Evolutionary conservation across 2,113 vertebrate species (phyloP), one percentile per base, ranked within the genome.

Genomic region (Morone chrysops): DNA sequence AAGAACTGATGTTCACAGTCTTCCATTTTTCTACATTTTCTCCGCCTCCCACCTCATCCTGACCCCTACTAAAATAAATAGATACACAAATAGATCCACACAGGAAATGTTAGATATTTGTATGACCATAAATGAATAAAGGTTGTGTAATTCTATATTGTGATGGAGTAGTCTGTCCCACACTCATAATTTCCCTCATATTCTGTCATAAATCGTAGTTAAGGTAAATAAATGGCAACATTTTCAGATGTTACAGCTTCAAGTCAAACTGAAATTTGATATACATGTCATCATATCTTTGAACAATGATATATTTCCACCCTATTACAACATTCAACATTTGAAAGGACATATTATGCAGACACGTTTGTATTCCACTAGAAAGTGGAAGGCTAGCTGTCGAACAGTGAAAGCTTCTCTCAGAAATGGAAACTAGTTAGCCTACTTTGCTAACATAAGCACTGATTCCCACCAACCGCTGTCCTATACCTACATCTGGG

Each of bases 11-110:
- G 13, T 31, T 63, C 13, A 45, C 12, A 5, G 45, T 54, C 6
- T 51, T 66, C 16, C 13, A 18, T 48, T 71, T 75, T 65, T 69
- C 38, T 25, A 45, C 0, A 60, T 61, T 36, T 59, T 66, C 81
- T 69, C 41, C 9, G 18, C 41, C 16, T 43, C 50, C 54, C 2
- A 51, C 53, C 36, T 60, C 73, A 0, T 83, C 17, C 47, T 73
- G 31, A 65, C 50, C 54, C 31, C 18, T 6, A 14, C 36, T 31
- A 6, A 51, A 53, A 76, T 57, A 71, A 48, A 72, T 1, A 60
- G 3, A 45, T 38, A 4, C 10, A 51, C 5, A 63, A 75, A 71
- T 60, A 57, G 5, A 69, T 10, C 17, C 5, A 53, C 56, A 51
- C 4, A 67, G 25, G 48, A 25, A 45, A 59, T 78, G 4, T n/a